These are phyloP conservation scores for Gallinago paraguaiae DNA, from an alignment of 2,113 vertebrate species.

Conservation along the genomic window DNA sequence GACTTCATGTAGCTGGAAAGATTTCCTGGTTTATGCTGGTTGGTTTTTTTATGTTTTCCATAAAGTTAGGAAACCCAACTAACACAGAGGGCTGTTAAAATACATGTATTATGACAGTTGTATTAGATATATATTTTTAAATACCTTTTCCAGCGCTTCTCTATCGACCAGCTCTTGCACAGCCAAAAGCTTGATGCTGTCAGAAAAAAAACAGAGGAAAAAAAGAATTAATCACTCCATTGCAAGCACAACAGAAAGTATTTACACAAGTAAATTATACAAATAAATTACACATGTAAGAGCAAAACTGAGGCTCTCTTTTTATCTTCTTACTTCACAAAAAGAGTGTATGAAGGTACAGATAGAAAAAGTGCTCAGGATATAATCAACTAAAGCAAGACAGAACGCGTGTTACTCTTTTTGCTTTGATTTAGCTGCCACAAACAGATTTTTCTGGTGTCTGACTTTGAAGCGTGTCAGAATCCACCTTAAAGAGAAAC, in stretches of 20 bases:
- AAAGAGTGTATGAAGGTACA: not conserved
- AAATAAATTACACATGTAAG: not conserved
- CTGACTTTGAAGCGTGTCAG: not conserved
- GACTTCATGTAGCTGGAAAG: not conserved
- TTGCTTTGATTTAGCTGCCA: not conserved
- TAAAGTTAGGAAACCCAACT: not conserved
- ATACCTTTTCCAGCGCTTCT: conserved; percentile 95
- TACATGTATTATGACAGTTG: not conserved
- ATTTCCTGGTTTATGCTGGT: not conserved
- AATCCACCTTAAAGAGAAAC: not conserved
- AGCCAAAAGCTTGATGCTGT: conserved; percentile 94
- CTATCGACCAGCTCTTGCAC: conserved; percentile 91
- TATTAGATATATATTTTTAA: not conserved
- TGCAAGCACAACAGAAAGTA: not conserved
- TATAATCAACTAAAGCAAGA: not conserved
- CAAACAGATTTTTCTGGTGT: not conserved
- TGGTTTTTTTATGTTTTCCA: not conserved
- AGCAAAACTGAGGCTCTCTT: not conserved
- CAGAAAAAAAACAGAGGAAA: conserved; percentile 50
- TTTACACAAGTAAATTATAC: too few relatives aligned
- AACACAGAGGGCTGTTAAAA: not conserved
- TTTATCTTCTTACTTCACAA: not conserved
- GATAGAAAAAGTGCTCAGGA: not conserved
- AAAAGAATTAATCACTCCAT: not conserved
- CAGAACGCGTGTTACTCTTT: not conserved